Evolutionary conservation across 2,797 vertebrate species (phyloP).

Genomic region (Echeneis naucrates): DNA sequence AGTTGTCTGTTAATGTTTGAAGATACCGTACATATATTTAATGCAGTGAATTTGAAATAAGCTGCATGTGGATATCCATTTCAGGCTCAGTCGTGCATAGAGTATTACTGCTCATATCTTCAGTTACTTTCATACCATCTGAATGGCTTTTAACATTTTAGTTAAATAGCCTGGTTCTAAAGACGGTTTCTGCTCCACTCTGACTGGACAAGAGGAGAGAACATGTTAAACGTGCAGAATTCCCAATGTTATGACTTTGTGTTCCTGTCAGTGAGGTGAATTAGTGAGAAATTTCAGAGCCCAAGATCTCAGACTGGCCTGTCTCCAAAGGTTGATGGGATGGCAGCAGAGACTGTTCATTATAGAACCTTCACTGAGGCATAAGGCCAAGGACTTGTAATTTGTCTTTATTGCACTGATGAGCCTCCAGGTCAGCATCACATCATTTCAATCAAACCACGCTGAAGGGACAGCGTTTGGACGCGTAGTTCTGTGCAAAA

Average conservation of each 20-base stretch:
- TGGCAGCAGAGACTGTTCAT: slow-evolving; percentile 18
- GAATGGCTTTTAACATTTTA: not conserved
- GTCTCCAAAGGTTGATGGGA: slow-evolving; percentile 9
- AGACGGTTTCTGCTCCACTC: not conserved
- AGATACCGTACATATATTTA: not conserved
- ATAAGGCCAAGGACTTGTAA: not conserved
- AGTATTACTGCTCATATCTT: too few relatives aligned
- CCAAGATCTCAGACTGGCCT: not conserved
- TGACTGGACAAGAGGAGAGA: not conserved
- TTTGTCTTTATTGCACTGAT: not conserved
- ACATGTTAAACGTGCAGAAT: not conserved
- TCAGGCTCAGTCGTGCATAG: not conserved
- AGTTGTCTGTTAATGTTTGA: slow-evolving; percentile 8
- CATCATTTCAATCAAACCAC: not conserved
- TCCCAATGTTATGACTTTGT: not conserved
- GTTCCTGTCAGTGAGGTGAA: slow-evolving; percentile 20
- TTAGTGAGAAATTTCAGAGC: not conserved
- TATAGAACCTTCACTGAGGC: slow-evolving; percentile 19
- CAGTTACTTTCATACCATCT: not conserved
- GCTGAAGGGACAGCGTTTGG: not conserved
- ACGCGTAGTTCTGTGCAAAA: not conserved
- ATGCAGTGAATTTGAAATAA: not conserved
- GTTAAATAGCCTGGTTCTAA: not conserved
- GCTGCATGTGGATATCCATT: not conserved
- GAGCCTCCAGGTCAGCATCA: not conserved